Evolutionary conservation across 2,888 invertebrate genomes (phyloP).

Genomic region (Eristalis arbustorum): DNA sequence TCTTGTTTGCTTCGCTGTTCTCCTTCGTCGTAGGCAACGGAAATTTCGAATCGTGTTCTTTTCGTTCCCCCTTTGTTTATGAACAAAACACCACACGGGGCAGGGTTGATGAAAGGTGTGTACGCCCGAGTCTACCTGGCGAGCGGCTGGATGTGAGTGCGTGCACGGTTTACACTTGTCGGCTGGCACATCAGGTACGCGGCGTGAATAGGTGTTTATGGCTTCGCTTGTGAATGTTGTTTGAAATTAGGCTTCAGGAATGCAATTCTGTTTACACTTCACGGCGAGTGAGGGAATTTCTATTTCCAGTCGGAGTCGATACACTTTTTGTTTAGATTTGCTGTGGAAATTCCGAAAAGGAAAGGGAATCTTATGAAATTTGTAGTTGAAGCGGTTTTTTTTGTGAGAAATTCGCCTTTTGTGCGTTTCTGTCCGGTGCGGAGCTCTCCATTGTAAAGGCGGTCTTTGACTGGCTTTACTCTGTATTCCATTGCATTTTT

Average conservation of each 20-base stretch:
- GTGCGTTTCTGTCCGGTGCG: background rate
- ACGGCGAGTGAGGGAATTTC: background rate
- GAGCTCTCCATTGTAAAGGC: background rate
- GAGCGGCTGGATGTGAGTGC: background rate
- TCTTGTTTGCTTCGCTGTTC: background rate
- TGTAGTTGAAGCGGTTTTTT: background rate
- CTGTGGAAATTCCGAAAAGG: background rate
- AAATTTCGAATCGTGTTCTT: constrained; percentile 32
- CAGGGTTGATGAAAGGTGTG: constrained; percentile 43
- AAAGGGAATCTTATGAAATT: background rate
- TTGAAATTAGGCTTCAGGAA: background rate
- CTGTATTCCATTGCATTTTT: background rate
- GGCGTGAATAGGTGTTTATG: background rate
- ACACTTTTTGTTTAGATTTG: background rate
- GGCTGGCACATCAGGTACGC: background rate
- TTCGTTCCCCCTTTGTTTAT: constrained; percentile 43
- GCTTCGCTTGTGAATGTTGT: background rate
- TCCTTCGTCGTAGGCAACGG: constrained; percentile 21
- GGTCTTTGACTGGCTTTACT: background rate
- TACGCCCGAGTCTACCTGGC: constrained; percentile 13
- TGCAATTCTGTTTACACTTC: constrained; percentile 14
- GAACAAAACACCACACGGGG: constrained; percentile 31
- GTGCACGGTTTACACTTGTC: constrained; percentile 27
- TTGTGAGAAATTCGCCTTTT: background rate
- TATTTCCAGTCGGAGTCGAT: background rate